These are phyloP conservation scores for Tachystola acroxantha DNA, from an alignment of 2,888 invertebrate genomes.

Conservation along the genomic window DNA sequence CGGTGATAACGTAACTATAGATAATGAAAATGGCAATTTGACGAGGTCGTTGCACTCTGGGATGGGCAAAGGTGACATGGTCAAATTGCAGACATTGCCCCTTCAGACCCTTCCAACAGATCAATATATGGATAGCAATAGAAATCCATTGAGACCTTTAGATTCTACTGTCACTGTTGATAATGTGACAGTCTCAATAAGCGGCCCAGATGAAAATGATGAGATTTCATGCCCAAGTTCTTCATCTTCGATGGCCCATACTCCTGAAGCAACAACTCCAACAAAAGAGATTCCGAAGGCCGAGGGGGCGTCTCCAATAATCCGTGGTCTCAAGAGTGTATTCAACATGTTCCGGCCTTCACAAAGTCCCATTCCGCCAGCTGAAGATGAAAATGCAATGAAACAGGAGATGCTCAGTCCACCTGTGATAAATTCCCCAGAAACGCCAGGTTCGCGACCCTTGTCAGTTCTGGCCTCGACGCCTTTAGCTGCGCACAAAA, in stretches of 20 bases:
- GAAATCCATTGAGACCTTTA: conserved; percentile 34
- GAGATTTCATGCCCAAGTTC: conserved; percentile 54
- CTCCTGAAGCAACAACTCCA: conserved; percentile 64
- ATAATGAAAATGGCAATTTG: conserved; percentile 41
- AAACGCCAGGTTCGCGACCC: conserved; percentile 12
- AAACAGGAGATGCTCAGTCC: conserved; percentile 18
- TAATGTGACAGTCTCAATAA: conserved; percentile 41
- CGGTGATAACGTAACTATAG: conserved; percentile 33
- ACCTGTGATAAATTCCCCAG: conserved; percentile 12
- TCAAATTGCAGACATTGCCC: conserved; percentile 47
- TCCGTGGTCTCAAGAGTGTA: conserved; percentile 64
- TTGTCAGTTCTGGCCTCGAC: conserved; percentile 43
- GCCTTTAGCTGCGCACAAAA: conserved; percentile 40
- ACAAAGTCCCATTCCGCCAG: conserved; percentile 55
- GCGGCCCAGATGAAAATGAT: conserved; percentile 37
- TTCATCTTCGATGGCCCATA: conserved; percentile 47
- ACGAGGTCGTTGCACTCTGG: conserved; percentile 54
- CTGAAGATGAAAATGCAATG: conserved; percentile 22
- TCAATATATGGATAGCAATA: conserved; percentile 32
- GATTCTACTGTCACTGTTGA: conserved; percentile 27
- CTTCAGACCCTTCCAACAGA: conserved; percentile 45
- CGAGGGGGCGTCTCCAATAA: conserved; percentile 60
- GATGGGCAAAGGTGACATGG: conserved; percentile 40
- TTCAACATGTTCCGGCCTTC: conserved; percentile 66
- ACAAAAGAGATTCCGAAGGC: conserved; percentile 49